These are phyloP conservation scores for Xylophagus ater DNA, from an alignment of 2,888 invertebrate species.

Conservation along the genomic window DNA sequence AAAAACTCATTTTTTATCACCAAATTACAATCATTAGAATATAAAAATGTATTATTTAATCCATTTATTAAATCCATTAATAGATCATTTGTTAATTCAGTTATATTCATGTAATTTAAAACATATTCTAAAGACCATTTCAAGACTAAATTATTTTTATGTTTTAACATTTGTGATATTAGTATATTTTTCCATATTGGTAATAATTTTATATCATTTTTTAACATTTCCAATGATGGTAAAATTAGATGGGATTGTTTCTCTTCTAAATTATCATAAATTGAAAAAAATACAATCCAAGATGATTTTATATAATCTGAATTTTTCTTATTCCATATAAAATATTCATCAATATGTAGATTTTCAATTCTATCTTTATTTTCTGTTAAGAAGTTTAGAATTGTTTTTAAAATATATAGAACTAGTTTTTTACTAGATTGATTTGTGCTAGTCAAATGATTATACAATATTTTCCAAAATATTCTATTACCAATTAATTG, in stretches of 20 bases:
- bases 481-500: neutral
- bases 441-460: neutral
- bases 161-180: conserved; percentile 24
- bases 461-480: neutral
- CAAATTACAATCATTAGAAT: conserved; percentile 21
- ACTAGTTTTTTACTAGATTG: neutral
- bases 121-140: conserved; percentile 30
- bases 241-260: conserved; percentile 34
- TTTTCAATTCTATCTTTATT: neutral
- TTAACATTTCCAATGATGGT: conserved; percentile 25
- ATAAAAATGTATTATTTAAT: conserved; percentile 29
- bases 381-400: neutral
- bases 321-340: conserved; percentile 6
- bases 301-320: conserved; percentile 14
- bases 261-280: conserved; percentile 32
- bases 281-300: conserved; percentile 26
- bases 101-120: neutral
- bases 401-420: neutral
- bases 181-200: conserved; percentile 25
- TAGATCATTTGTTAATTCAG: conserved; percentile 17
- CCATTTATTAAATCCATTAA: conserved; percentile 25
- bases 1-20: conserved; percentile 16
- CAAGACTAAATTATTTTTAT: conserved; percentile 29
- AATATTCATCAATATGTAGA: neutral
- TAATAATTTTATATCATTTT: conserved; percentile 13